Base-by-base conservation (phyloP, 1,140 invertebrate genomes). In the Choristoneura fumiferana region DNA sequence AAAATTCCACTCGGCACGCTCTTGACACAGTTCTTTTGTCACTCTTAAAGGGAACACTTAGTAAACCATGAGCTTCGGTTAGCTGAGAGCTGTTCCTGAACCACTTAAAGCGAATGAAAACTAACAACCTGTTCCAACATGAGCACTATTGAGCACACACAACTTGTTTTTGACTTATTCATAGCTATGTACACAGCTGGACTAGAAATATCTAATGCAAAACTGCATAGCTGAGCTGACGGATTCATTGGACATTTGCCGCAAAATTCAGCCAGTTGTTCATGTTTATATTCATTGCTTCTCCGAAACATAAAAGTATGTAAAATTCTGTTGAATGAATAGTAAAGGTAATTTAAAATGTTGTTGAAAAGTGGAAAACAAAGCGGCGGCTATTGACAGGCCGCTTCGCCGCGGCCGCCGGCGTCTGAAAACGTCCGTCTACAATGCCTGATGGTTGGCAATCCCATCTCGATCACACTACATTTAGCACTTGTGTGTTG, bases 401-500 rank as follows among this genome's bases (percentile, higher is more conserved):
- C 40, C 15, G 40, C 22, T 22, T 33, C 43, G n/a, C 22, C 22
- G 22, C 22, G 22, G n/a, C 17, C 18, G 43, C 14, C 43, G 18
- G 22, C 22, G 43, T 49, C 10, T 49, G 43, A 10, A 49, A 29
- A 29, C 43, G 43, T 49, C 43, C 43, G 5, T 49, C 43, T 6
- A 22, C 43, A 49, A 49, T 49, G 43, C 17, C 22, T 18, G 43
- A 29, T 29, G 22, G 17, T 49, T 49, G 43, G 43, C 18, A 49
- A 49, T 8, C 22, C 43, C 43, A 49, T 49, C 69, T 68, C 75
- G 57, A 76, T 80, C 74, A 76, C 67, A 75, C 64, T 73, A 73
- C 68, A 76, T 81, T 29, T 81, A 78, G 62, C 73, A 77, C 63
- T 73, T 67, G 64, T 57, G 54, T 74, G 62, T 75, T 76, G 71